Conservation (phyloP, 2,113 vertebrate genomes). For the Hyla sarda region DNA sequence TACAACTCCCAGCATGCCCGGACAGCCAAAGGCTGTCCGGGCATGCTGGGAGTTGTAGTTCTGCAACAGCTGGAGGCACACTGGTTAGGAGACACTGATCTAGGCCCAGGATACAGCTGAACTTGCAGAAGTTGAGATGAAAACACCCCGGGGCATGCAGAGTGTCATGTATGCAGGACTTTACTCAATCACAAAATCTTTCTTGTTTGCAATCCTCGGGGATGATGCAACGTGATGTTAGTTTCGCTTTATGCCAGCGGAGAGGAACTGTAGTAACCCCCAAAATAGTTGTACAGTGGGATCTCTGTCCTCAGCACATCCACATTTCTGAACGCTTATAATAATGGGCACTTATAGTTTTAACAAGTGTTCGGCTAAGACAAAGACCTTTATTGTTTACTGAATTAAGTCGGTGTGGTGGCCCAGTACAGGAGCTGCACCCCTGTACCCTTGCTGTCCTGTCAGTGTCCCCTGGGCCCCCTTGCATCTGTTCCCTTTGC, state of each 20-base stretch:
- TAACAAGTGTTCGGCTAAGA: too few relatives aligned
- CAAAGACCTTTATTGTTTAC: constrained; percentile 5
- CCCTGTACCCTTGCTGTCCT: too few relatives aligned
- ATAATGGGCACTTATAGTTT: too few relatives aligned
- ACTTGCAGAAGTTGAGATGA: not conserved
- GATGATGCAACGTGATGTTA: constrained; percentile 1
- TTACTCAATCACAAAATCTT: constrained; percentile 10
- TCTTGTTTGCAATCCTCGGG: not conserved
- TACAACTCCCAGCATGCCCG: too few relatives aligned
- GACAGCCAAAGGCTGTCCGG: too few relatives aligned
- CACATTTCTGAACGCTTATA: too few relatives aligned
- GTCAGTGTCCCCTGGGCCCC: too few relatives aligned
- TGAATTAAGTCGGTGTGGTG: not conserved
- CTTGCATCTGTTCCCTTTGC: too few relatives aligned
- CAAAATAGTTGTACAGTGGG: not conserved
- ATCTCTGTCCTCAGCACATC: not conserved
- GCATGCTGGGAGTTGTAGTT: too few relatives aligned
- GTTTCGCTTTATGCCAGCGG: not conserved
- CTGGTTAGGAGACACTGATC: too few relatives aligned
- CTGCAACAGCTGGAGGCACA: too few relatives aligned
- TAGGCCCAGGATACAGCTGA: not conserved
- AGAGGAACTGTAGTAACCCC: constrained; percentile 10
- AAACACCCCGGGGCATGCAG: not conserved
- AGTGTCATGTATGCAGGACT: not conserved
- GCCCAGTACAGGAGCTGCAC: too few relatives aligned